phyloP scores from a whole-genome alignment of 2,797 vertebrate species.

The Limnodromus scolopaceus region DNA sequence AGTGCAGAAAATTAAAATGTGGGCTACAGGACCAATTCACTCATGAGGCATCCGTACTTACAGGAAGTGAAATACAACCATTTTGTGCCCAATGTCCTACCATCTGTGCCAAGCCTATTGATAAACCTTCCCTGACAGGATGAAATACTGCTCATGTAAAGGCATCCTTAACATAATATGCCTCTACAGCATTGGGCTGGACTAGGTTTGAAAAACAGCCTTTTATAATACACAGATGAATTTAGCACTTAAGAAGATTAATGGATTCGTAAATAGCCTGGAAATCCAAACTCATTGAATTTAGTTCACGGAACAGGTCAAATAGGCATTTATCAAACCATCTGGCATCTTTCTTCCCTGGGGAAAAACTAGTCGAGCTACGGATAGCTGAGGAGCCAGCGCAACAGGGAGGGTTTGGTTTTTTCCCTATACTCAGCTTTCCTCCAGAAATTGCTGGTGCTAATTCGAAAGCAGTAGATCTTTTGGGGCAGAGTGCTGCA shows the following conservation, averaged over 20 bases:
- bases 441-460: not conserved
- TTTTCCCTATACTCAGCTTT: not conserved
- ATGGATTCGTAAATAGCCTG: constrained; percentile 82
- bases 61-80: not conserved
- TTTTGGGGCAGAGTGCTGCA: not conserved
- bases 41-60: not conserved
- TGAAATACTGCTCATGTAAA: constrained; percentile 33
- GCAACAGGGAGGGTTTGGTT: not conserved
- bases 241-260: constrained; percentile 84
- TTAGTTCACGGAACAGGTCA: constrained; percentile 72
- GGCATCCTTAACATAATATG: constrained; percentile 51
- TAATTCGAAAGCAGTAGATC: not conserved
- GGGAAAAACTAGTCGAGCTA: not conserved
- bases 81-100: not conserved
- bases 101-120: constrained; percentile 44
- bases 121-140: constrained; percentile 34
- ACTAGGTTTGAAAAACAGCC: constrained; percentile 70
- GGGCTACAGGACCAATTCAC: not conserved
- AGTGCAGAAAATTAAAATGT: not conserved
- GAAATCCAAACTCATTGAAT: constrained; percentile 78
- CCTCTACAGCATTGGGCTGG: constrained; percentile 56
- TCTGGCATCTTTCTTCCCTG: constrained; percentile 40
- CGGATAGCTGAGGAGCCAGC: not conserved
- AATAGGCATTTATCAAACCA: constrained; percentile 70
- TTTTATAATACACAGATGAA: constrained; percentile 75